Conservation (phyloP, 2,113 vertebrate species). For the Sorex araneus region DNA sequence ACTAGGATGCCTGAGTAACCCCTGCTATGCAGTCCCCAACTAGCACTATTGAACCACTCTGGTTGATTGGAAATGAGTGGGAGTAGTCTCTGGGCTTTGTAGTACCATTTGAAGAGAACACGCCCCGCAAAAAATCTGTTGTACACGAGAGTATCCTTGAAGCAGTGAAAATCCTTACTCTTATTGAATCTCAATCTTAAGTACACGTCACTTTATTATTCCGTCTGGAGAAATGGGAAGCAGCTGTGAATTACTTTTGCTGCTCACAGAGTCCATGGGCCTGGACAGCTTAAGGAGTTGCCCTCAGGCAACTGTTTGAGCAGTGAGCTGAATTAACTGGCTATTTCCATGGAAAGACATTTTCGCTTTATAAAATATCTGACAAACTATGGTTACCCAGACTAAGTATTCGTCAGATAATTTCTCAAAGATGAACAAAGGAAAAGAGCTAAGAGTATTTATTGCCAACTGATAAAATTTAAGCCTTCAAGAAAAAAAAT, state of each 20-base stretch:
- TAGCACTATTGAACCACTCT: too few species aligned
- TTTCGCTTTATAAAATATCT: neutral
- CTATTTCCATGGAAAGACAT: neutral
- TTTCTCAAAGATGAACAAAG: neutral
- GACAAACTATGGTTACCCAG: neutral
- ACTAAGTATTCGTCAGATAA: neutral
- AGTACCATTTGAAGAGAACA: too few species aligned
- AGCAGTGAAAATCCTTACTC: neutral
- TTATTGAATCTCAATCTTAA: neutral
- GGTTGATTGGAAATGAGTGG: too few species aligned
- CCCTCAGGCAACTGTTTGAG: neutral
- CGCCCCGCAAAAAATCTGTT: neutral
- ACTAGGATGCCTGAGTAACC: too few species aligned
- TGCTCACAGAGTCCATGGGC: too few species aligned
- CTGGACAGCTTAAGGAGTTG: neutral
- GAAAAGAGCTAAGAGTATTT: neutral
- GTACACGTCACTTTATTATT: neutral
- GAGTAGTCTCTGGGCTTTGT: too few species aligned
- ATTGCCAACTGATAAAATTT: neutral
- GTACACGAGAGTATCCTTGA: neutral
- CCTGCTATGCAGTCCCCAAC: too few species aligned
- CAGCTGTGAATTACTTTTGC: neutral
- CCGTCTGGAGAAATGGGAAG: neutral
- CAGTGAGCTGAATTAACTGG: neutral
- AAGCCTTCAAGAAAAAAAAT: conserved; percentile 8